Evolutionary conservation across 2,113 vertebrate genomes (phyloP).

Genomic region (Asarcornis scutulata): DNA sequence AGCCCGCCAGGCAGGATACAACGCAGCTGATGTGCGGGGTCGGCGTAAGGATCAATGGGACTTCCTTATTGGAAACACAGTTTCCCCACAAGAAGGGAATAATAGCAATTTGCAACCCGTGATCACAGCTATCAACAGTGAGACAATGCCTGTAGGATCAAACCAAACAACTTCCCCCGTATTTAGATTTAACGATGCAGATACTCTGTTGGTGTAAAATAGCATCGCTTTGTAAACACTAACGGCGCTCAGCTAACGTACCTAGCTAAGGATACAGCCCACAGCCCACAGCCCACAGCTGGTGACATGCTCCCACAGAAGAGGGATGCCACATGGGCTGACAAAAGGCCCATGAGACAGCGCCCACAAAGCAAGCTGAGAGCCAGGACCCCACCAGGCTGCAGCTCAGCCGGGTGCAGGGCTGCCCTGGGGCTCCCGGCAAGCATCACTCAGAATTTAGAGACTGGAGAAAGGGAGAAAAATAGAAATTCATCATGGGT

Average conservation of each 20-base stretch:
- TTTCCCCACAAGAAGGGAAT: background rate
- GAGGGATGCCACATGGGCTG: rapidly evolving
- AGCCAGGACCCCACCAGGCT: background rate
- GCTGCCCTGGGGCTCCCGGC: background rate
- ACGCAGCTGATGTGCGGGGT: background rate
- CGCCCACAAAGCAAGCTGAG: background rate
- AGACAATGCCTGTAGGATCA: background rate
- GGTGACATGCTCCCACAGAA: background rate
- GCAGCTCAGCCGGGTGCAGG: background rate
- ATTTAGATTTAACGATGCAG: background rate
- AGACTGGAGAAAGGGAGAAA: background rate
- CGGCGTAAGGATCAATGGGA: background rate
- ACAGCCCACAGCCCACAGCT: rapidly evolving
- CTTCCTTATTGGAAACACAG: background rate
- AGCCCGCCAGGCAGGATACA: background rate
- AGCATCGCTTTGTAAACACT: rapidly evolving
- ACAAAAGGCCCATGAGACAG: background rate
- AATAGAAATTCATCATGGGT: background rate
- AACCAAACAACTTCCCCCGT: background rate
- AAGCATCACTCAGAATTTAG: background rate
- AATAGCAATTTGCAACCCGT: background rate
- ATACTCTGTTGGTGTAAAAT: background rate
- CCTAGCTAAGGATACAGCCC: background rate
- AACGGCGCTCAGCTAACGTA: rapidly evolving
- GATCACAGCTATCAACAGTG: background rate